These are phyloP conservation scores for Rhagonycha lutea DNA, from an alignment of 2,888 invertebrate genomes.

Conservation along the genomic window DNA sequence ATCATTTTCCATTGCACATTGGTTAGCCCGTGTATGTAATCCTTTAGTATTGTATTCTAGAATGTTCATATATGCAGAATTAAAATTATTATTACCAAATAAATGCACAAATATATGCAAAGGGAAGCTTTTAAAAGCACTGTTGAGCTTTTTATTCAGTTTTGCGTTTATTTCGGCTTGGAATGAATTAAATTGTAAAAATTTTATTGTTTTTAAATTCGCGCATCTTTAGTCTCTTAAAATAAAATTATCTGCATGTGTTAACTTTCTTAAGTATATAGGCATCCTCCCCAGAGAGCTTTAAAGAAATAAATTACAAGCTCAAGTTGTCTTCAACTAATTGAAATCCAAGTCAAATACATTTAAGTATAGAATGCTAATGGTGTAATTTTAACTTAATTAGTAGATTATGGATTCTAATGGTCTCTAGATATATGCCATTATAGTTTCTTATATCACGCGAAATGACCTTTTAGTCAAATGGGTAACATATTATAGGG, in stretches of 20 bases:
- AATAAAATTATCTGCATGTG: background rate
- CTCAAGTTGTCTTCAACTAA: constrained; percentile 1
- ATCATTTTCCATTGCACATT: constrained; percentile 35
- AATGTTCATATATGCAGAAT: background rate
- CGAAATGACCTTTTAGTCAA: background rate
- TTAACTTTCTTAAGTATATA: background rate
- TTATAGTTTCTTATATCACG: background rate
- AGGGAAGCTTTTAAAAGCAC: background rate
- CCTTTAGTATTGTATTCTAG: background rate
- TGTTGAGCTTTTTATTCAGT: background rate
- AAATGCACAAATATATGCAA: background rate
- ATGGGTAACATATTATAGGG: background rate
- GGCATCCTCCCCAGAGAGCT: background rate
- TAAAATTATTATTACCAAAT: background rate
- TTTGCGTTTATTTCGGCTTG: background rate
- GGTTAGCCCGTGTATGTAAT: background rate
- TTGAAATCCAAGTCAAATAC: background rate
- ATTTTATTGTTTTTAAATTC: background rate
- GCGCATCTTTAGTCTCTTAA: background rate
- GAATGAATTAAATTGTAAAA: background rate
- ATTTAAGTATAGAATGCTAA: background rate
- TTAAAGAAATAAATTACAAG: background rate
- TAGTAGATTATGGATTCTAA: background rate
- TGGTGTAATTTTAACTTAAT: constrained; percentile 3
- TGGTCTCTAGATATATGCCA: background rate